Conservation (phyloP, 2,113 vertebrate species). For the Dromiciops gliroides region DNA sequence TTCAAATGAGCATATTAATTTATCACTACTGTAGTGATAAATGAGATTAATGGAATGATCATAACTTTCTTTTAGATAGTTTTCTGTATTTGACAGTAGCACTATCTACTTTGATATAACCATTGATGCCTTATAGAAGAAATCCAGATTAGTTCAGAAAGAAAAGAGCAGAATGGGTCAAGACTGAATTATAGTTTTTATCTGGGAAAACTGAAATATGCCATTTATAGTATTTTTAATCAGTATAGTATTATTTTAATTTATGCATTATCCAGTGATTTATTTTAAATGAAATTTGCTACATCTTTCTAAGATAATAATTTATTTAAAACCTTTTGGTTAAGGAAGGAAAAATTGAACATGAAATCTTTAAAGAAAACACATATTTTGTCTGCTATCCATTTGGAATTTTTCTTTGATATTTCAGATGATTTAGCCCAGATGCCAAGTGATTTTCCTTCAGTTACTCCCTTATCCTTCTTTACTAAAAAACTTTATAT, state of each 20-base stretch:
- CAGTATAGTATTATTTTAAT: not conserved
- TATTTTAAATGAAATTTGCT: not conserved
- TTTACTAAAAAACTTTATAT: not conserved
- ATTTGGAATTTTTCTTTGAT: not conserved
- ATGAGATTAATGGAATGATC: not conserved
- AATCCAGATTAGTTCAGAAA: not conserved
- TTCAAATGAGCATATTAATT: slow-evolving; percentile 38
- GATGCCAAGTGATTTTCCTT: not conserved
- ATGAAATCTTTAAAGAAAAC: not conserved
- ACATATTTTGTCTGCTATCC: not conserved
- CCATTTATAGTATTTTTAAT: not conserved
- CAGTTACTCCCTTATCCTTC: not conserved
- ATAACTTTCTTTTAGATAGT: not conserved
- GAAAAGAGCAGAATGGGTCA: not conserved
- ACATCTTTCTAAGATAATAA: not conserved
- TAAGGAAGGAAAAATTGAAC: not conserved
- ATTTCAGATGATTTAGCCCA: not conserved
- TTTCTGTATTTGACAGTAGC: not conserved
- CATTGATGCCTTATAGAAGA: not conserved
- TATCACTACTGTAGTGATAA: not conserved
- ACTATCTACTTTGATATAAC: not conserved
- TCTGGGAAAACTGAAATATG: not conserved
- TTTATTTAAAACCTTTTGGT: not conserved
- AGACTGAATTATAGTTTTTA: not conserved
- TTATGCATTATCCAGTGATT: not conserved